phyloP scores from a whole-genome alignment of 2,113 vertebrate genomes.

The Oryzias melastigma region DNA sequence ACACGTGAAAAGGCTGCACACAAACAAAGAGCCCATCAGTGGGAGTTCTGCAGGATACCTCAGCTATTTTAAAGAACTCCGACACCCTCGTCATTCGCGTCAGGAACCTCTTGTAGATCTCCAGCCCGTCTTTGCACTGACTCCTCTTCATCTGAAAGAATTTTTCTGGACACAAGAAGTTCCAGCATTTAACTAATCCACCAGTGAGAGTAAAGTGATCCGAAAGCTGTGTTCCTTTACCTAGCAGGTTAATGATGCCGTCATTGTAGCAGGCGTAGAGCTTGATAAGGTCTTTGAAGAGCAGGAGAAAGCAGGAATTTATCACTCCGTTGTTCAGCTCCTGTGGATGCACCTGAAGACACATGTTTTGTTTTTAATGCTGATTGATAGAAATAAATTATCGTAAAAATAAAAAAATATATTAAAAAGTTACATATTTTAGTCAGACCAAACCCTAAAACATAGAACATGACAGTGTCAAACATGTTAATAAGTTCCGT shows the following conservation, averaged over 20 bases:
- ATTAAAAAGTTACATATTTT: no score
- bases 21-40: neutral
- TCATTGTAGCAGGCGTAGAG: constrained; percentile 98
- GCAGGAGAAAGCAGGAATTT: constrained; percentile 94
- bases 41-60: constrained; percentile 75
- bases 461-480: no score
- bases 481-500: no score
- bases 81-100: constrained; percentile 97
- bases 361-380: neutral
- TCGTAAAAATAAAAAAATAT: neutral
- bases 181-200: neutral
- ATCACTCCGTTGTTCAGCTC: constrained; percentile 94
- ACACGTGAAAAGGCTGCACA: constrained; percentile 5
- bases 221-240: constrained; percentile 67
- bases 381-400: neutral
- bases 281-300: constrained; percentile 99
- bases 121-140: constrained; percentile 97
- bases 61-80: constrained; percentile 97
- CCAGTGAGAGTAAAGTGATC: neutral
- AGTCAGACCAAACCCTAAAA: no score
- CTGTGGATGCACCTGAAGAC: constrained; percentile 87
- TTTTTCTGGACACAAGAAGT: constrained; percentile 81
- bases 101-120: constrained; percentile 98
- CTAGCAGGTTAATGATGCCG: constrained; percentile 96
- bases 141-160: constrained; percentile 99